Base-by-base conservation (phyloP, 2,113 vertebrate genomes). In the Acrocephalus arundinaceus region DNA sequence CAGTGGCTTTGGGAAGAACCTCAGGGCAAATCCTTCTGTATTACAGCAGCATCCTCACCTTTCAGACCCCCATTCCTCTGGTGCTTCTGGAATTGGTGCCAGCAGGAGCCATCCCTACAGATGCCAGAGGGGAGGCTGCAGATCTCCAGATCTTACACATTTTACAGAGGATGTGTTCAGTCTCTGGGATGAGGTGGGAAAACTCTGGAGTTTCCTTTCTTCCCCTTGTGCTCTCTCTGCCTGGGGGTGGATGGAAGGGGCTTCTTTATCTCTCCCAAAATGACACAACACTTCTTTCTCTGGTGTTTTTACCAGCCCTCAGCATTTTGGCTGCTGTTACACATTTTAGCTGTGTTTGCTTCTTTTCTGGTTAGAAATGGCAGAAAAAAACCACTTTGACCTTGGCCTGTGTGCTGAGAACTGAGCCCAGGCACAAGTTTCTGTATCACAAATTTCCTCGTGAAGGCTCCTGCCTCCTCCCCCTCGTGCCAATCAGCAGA, bases 331-430 rank as follows among this genome's bases (percentile, higher is more conserved):
- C 54, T 43, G 35, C 6, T 24, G 13, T 87, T 96, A 61, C 49
- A 78, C 90, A 80, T 93, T 96, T 94, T 74, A 90, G 85, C 82
- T 89, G 73, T 49, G 67, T 85, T 95, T 43, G 67, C 63, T 25
- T 35, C 79, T 94, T 93, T 87, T 66, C 46, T 78, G 72, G 46
- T 77, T 95, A 74, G 86, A 66, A 96, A 90, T 62, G 35, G 39
- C 86, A 95, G 84, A 45, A 96, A 75, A 68, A 97, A 96, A 89
- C 2, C 6, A 33, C 43, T 93, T 51, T 97, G 96, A 94, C 97
- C 97, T 98, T 98, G 96, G 91, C 88, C 93, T 20, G 4, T 19
- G 35, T 80, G 46, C 93, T 94, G 93, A 96, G 93, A 95, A 94
- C 81, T 68, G 72, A 94, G 73, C 41, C 25, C 35, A 87, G 83